Conservation (phyloP, 2,888 invertebrate species). For the Malthinus flaveolus region DNA sequence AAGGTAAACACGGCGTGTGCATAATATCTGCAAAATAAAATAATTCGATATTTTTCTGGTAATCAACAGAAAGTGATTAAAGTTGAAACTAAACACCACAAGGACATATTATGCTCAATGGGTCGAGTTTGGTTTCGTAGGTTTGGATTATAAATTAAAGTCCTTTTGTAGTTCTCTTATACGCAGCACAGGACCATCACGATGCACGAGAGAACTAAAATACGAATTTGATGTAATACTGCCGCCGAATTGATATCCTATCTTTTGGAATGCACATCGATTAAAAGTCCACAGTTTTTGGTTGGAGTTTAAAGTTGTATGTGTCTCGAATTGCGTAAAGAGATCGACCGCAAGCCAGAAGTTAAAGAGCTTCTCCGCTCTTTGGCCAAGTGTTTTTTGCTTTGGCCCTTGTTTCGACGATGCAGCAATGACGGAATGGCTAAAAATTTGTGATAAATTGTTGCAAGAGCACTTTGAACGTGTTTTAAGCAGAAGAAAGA, state of each 20-base stretch:
- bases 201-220: too few species aligned
- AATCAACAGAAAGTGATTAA: too few species aligned
- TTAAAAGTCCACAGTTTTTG: slow-evolving; percentile 71
- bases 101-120: too few species aligned
- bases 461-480: slow-evolving; percentile 86
- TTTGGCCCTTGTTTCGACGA: slow-evolving; percentile 74
- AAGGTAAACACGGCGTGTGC: too few species aligned
- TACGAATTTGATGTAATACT: too few species aligned
- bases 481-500: slow-evolving; percentile 82
- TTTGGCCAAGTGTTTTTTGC: slow-evolving; percentile 81
- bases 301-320: slow-evolving; percentile 83
- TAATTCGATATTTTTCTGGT: too few species aligned
- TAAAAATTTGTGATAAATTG: slow-evolving; percentile 78
- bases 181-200: too few species aligned
- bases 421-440: slow-evolving; percentile 75
- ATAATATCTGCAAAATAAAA: too few species aligned
- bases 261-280: slow-evolving; percentile 84
- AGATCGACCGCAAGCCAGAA: slow-evolving; percentile 90
- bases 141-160: too few species aligned
- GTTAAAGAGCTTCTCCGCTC: slow-evolving; percentile 83
- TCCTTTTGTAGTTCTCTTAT: too few species aligned
- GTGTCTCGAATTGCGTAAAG: slow-evolving; percentile 82
- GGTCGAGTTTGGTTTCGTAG: too few species aligned
- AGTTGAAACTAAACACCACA: too few species aligned
- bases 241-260: slow-evolving; percentile 90